These are phyloP conservation scores for Scatophagus argus DNA, from an alignment of 2,113 vertebrate species.

Conservation along the genomic window DNA sequence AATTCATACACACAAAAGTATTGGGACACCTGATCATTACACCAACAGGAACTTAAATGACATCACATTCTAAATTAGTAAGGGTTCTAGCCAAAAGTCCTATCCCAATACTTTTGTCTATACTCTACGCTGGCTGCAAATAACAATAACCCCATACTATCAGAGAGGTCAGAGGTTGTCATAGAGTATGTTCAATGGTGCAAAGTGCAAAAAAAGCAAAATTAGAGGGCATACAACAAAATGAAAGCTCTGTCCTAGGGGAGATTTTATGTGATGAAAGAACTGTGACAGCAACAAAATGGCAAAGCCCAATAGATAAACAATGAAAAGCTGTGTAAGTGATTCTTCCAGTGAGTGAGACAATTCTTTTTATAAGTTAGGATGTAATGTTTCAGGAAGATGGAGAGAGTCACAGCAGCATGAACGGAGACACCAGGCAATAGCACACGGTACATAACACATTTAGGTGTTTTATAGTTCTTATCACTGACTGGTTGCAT, in stretches of 20 bases:
- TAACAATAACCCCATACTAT: too few relatives aligned
- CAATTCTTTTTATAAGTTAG: neutral
- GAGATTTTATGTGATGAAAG: constrained; percentile 13
- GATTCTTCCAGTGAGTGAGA: neutral
- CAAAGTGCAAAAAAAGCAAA: constrained; percentile 17
- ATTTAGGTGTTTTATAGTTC: neutral
- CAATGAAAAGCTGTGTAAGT: neutral
- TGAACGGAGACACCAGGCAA: neutral
- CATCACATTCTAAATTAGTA: too few relatives aligned
- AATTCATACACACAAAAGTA: too few relatives aligned
- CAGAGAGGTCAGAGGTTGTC: too few relatives aligned
- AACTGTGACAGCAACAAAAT: constrained; percentile 12
- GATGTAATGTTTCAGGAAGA: neutral
- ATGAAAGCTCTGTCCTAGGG: constrained; percentile 11
- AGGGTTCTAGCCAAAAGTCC: too few relatives aligned
- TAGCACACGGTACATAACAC: neutral
- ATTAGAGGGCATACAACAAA: constrained; percentile 1
- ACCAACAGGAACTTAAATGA: too few relatives aligned
- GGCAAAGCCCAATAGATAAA: neutral
- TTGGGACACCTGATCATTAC: too few relatives aligned
- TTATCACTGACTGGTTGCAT: neutral
- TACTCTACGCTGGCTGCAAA: too few relatives aligned
- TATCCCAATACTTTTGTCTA: too few relatives aligned
- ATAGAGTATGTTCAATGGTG: too few relatives aligned
- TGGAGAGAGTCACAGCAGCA: neutral